These are phyloP conservation scores for Linurgus olivaceus DNA, from an alignment of 2,797 vertebrate genomes.

Conservation along the genomic window DNA sequence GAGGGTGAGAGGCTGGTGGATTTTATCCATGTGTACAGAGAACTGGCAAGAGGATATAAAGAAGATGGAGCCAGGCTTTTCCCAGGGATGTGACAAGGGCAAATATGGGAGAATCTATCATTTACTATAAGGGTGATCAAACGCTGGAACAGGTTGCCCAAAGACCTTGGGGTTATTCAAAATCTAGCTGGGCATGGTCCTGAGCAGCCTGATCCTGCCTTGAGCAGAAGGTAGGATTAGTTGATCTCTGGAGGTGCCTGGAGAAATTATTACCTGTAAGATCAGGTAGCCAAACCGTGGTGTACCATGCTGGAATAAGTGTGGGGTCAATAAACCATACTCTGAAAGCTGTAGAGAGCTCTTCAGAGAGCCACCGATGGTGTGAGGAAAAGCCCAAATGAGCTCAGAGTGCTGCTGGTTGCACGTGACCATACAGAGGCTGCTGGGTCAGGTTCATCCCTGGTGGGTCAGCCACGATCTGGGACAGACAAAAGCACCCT, in stretches of 20 bases:
- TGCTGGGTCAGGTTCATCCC: neutral
- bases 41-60: neutral
- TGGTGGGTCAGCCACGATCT: fast-evolving
- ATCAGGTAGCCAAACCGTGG: neutral
- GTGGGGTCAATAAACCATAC: neutral
- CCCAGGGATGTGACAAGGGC: neutral
- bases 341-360: neutral
- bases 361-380: neutral
- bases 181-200: neutral
- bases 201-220: neutral
- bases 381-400: neutral
- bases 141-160: neutral
- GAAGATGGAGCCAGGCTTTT: neutral
- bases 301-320: neutral
- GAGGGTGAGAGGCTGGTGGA: neutral
- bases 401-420: neutral
- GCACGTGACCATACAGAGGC: neutral
- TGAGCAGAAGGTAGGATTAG: neutral
- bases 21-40: neutral
- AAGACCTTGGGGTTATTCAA: neutral
- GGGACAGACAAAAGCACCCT: neutral
- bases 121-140: neutral
- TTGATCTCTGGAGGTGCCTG: neutral
- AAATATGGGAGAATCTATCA: neutral
- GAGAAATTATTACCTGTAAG: neutral